Percentiles rank a stretch among this genome's conserved stretches.
These are phyloP conservation scores for Meles meles DNA, from an alignment of 2,113 vertebrate species.

Conservation along the genomic window DNA sequence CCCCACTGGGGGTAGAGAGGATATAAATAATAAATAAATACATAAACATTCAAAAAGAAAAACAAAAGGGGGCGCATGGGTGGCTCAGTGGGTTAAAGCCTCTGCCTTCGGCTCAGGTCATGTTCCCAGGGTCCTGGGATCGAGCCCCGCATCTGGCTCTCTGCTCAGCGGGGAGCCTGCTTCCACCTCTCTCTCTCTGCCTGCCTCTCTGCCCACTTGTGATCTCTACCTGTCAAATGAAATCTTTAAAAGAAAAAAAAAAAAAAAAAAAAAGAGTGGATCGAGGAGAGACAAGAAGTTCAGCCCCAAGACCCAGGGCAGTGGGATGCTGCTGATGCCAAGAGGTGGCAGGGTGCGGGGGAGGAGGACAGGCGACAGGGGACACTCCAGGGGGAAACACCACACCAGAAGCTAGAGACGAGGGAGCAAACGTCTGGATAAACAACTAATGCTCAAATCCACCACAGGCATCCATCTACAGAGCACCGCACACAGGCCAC, in stretches of 20 bases:
- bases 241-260: too few relatives aligned
- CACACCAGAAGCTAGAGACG: background rate
- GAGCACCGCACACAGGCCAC: accelerated
- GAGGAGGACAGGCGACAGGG: background rate
- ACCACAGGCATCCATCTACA: background rate
- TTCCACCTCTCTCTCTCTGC: too few relatives aligned
- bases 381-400: background rate
- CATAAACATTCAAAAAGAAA: background rate
- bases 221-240: too few relatives aligned
- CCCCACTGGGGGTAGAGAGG: background rate
- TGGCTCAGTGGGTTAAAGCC: too few relatives aligned
- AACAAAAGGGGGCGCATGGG: too few relatives aligned
- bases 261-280: background rate
- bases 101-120: too few relatives aligned
- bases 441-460: background rate
- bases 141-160: too few relatives aligned
- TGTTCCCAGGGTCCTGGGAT: too few relatives aligned
- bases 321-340: background rate
- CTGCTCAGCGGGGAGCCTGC: too few relatives aligned
- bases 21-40: background rate
- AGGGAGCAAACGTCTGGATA: background rate
- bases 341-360: accelerated
- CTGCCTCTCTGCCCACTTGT: too few relatives aligned
- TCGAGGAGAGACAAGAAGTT: background rate
- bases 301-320: background rate